Percentiles rank a stretch among this genome's conserved stretches.
Evolutionary conservation across 2,797 vertebrate species (phyloP).

Genomic region (Vespertilio murinus): DNA sequence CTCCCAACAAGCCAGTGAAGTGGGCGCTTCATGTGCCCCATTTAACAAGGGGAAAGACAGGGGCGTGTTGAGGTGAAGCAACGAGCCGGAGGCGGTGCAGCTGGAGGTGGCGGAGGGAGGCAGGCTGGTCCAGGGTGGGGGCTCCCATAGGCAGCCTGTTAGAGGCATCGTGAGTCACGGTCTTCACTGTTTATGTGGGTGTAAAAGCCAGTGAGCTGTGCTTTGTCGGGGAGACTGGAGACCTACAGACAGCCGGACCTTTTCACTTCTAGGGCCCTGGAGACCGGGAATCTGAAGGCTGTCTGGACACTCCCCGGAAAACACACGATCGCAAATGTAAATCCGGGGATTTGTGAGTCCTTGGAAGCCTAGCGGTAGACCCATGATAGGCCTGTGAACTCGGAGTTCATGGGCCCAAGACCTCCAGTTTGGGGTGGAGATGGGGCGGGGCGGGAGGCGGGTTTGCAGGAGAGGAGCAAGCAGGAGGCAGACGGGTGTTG

Average conservation of each 20-base stretch:
- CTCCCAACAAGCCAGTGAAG: not conserved
- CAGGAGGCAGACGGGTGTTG: not conserved
- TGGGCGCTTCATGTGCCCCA: not conserved
- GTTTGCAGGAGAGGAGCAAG: not conserved
- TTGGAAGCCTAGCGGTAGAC: not conserved
- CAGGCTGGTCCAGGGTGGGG: not conserved
- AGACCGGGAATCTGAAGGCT: not conserved
- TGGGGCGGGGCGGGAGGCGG: too few species aligned
- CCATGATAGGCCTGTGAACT: not conserved
- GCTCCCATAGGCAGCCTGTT: not conserved
- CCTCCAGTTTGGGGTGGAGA: not conserved
- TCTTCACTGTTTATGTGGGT: not conserved
- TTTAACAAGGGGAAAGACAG: not conserved
- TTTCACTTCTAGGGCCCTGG: not conserved
- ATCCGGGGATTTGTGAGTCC: not conserved
- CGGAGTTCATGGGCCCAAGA: not conserved
- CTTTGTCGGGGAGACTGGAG: not conserved
- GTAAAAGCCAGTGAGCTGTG: not conserved
- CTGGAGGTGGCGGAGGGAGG: not conserved
- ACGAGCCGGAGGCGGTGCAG: not conserved
- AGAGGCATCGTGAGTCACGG: not conserved
- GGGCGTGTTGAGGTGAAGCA: not conserved
- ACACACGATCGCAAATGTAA: not conserved
- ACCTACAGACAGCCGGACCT: not conserved
- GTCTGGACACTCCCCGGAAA: not conserved